Evolutionary conservation across 2,888 invertebrate species (phyloP).

Genomic region (Hydriomena furcata): DNA sequence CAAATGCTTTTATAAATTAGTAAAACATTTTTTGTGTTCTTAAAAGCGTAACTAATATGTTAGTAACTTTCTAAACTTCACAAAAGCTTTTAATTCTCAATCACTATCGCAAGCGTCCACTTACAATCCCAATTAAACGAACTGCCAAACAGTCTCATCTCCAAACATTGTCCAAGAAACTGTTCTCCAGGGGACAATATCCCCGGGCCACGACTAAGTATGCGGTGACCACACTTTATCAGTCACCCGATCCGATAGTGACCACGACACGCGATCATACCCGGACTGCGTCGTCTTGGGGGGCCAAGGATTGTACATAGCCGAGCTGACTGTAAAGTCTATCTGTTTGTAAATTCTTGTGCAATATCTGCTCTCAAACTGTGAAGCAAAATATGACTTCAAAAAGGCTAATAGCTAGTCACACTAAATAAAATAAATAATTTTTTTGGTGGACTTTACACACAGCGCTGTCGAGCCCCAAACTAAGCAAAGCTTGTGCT

Average conservation of each 20-base stretch:
- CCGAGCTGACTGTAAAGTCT: neutral
- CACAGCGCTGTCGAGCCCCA: too few species aligned
- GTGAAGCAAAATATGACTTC: too few species aligned
- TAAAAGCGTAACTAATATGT: too few species aligned
- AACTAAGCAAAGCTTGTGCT: too few species aligned
- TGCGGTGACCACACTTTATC: constrained; percentile 71
- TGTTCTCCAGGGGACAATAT: constrained; percentile 63
- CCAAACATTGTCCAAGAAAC: constrained; percentile 62
- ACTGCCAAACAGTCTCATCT: constrained; percentile 43
- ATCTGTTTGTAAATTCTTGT: constrained; percentile 13
- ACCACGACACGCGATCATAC: constrained; percentile 37
- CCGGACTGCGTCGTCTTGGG: constrained; percentile 40
- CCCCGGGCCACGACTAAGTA: constrained; percentile 46
- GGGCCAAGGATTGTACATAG: constrained; percentile 13
- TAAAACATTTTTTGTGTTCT: too few species aligned
- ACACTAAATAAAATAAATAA: too few species aligned
- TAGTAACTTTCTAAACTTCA: too few species aligned
- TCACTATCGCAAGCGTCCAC: constrained; percentile 10
- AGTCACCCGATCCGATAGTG: constrained; percentile 69
- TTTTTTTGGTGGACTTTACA: too few species aligned
- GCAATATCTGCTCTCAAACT: too few species aligned
- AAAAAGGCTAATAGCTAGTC: too few species aligned
- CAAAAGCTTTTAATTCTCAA: constrained; percentile 4
- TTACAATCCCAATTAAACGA: constrained; percentile 35
- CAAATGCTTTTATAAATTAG: too few species aligned